Evolutionary conservation across 2,113 vertebrate species (phyloP), one percentile per base, ranked within the genome.

Genomic region (Oncorhynchus mykiss): DNA sequence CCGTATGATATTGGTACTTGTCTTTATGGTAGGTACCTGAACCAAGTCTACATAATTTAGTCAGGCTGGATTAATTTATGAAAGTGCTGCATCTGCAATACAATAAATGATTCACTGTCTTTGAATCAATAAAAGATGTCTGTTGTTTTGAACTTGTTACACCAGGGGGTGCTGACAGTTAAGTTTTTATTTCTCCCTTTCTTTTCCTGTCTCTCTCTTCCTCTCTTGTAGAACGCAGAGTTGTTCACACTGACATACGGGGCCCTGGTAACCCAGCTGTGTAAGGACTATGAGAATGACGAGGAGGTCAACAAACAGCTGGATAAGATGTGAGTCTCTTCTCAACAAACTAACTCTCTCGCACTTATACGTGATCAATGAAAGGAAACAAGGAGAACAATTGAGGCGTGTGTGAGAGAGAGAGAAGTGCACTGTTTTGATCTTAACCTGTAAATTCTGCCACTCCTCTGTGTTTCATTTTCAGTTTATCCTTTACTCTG

Each of bases 221-320:
- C 67, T 73, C 6, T 34, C 34, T 8, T 34, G 6, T 81, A 99
- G 98, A 99, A 97, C 89, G 98, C 97, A 0, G 98, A 99, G 91
- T 94, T 99, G 65, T 99, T 99, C 91, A 99, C 97, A 0, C 90
- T 99, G 79, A 99, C 98, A 0, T 99, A 99, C 1, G 98, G 98
- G 0, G 97, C 97, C 0, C 91, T 99, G 88, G 98, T 99, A 87
- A 99, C 96, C 22, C 98, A 99, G 87, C 94, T 99, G 8, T 99
- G 98, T 90, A 99, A 99, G 91, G 98, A 99, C 92, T 99, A 99
- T 1, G 98, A 99, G 91, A 99, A 97, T 0, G 98, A 99, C 0
- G 98, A 99, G 22, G 97, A 99, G 0, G 98, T 99, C 86, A 99
- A 99, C 87, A 99, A 99, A 86, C 97, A 99, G 82, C 93, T 99